These are phyloP conservation scores for Notospermus geniculatus DNA, from an alignment of 1,140 invertebrate genomes.

Conservation along the genomic window DNA sequence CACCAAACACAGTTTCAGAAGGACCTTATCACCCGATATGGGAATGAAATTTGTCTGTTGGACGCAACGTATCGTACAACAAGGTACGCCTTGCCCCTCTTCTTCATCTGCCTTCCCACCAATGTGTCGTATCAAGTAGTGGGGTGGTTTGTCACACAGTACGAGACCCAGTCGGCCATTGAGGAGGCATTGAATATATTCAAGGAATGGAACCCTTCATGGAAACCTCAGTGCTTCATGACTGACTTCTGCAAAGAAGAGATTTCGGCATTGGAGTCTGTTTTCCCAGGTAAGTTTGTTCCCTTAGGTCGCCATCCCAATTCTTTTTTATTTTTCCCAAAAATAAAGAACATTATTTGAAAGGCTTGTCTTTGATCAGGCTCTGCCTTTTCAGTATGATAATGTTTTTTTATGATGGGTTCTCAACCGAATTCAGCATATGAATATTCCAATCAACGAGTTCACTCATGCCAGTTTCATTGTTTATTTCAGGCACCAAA, in stretches of 20 bases:
- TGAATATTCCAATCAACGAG: too few species aligned
- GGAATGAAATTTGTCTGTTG: slow-evolving; percentile 21
- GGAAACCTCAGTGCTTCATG: slow-evolving; percentile 19
- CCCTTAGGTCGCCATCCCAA: too few species aligned
- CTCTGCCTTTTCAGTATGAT: too few species aligned
- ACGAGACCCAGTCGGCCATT: slow-evolving; percentile 19
- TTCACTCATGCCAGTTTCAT: too few species aligned
- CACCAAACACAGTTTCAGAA: slow-evolving; percentile 22
- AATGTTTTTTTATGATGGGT: too few species aligned
- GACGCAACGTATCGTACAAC: slow-evolving; percentile 30
- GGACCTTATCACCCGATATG: slow-evolving; percentile 18
- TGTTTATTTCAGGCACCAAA: too few species aligned
- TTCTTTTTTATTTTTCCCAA: too few species aligned
- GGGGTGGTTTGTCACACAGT: slow-evolving; percentile 22
- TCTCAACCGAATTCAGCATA: too few species aligned
- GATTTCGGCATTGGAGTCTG: slow-evolving; percentile 1
- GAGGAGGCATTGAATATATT: slow-evolving; percentile 20
- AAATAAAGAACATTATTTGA: too few species aligned
- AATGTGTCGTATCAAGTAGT: slow-evolving; percentile 23
- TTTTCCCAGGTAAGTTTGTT: slow-evolving; percentile 7
- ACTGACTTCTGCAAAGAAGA: slow-evolving; percentile 6
- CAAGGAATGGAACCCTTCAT: slow-evolving; percentile 24
- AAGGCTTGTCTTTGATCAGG: too few species aligned
- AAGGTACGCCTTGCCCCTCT: slow-evolving; percentile 28
- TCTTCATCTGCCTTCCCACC: slow-evolving; percentile 26